phyloP scores from a whole-genome alignment of 2,888 invertebrate species.

The Eumerus sabulonum region DNA sequence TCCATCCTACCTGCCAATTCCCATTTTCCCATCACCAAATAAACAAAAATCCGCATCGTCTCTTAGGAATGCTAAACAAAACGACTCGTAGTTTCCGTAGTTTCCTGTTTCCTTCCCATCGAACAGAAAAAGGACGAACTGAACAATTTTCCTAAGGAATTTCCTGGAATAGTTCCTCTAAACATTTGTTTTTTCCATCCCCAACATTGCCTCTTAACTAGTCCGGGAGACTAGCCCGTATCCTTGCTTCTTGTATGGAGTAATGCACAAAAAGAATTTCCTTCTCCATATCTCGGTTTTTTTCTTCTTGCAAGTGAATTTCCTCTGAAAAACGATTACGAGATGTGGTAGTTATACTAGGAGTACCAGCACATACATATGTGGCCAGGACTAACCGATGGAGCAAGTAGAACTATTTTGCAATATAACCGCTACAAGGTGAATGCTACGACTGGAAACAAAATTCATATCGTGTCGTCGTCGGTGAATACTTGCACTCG shows the following conservation, averaged over 20 bases:
- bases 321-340: slow-evolving; percentile 34
- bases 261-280: slow-evolving; percentile 32
- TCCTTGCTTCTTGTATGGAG: no score
- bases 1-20: slow-evolving; percentile 52
- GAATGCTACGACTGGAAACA: slow-evolving; percentile 41
- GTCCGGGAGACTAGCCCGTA: no score
- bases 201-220: slow-evolving; percentile 20
- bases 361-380: no score
- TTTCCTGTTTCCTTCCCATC: slow-evolving; percentile 34
- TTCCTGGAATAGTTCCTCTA: slow-evolving; percentile 37
- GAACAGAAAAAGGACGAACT: slow-evolving; percentile 28
- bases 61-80: slow-evolving; percentile 14
- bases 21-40: slow-evolving; percentile 51
- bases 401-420: slow-evolving; percentile 53
- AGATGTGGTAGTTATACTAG: no score
- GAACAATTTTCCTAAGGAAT: slow-evolving; percentile 46
- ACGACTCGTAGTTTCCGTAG: slow-evolving; percentile 55
- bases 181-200: slow-evolving; percentile 12
- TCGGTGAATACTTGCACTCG: no score
- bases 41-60: slow-evolving; percentile 34
- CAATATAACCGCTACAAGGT: slow-evolving; percentile 59
- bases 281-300: slow-evolving; percentile 3
- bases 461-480: slow-evolving; percentile 47
- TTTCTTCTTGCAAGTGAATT: slow-evolving; percentile 26
- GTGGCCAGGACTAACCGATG: slow-evolving; percentile 3